phyloP scores from a whole-genome alignment of 2,888 invertebrate species.

The Epinotia bilunana region DNA sequence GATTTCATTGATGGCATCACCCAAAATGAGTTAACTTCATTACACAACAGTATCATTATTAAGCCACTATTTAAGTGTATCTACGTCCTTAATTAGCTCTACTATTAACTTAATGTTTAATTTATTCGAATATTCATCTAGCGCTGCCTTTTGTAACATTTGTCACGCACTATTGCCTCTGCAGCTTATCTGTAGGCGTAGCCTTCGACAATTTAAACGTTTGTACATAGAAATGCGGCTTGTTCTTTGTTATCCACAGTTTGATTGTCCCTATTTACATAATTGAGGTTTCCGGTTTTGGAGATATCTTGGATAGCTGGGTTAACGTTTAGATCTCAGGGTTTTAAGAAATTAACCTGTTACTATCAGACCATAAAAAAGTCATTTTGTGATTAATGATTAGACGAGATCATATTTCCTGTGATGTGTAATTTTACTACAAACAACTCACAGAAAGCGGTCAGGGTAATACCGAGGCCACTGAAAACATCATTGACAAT shows the following conservation, averaged over 20 bases:
- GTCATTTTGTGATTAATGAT: background rate
- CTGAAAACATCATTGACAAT: background rate
- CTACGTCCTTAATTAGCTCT: constrained; percentile 27
- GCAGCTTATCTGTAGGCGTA: constrained; percentile 39
- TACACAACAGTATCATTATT: constrained; percentile 12
- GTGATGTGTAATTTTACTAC: background rate
- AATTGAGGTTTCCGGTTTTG: constrained; percentile 29
- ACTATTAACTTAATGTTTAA: constrained; percentile 33
- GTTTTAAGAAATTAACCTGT: background rate
- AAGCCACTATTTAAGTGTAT: constrained; percentile 19
- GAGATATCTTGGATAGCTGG: constrained; percentile 20
- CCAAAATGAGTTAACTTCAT: too few species aligned
- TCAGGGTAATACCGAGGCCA: constrained; percentile 1
- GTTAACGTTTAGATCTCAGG: constrained; percentile 15
- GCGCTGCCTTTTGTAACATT: constrained; percentile 32
- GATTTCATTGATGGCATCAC: background rate
- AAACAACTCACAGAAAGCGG: background rate
- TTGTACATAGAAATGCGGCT: constrained; percentile 37
- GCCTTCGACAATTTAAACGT: constrained; percentile 37
- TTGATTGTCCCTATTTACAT: constrained; percentile 37
- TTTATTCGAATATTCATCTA: constrained; percentile 38
- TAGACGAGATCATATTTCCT: background rate
- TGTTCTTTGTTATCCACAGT: constrained; percentile 38
- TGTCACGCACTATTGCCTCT: constrained; percentile 40
- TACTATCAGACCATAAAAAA: too few species aligned